Evolutionary conservation across 2,888 invertebrate species (phyloP).

Genomic region (Sceliomorpha sp.): DNA sequence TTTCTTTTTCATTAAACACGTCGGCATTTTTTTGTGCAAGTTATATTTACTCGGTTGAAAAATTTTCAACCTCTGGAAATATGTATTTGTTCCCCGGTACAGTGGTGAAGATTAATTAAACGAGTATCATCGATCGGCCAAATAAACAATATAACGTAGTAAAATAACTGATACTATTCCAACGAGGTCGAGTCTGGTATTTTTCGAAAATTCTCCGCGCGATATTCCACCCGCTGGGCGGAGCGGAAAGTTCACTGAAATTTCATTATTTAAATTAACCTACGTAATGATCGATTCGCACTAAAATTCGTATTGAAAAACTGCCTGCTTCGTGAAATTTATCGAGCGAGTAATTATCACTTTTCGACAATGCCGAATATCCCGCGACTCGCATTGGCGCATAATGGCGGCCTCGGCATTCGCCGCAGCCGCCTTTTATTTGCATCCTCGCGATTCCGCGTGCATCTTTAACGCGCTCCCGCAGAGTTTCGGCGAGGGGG

Average conservation of each 20-base stretch:
- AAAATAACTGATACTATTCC: constrained; percentile 27
- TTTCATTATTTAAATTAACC: constrained; percentile 6
- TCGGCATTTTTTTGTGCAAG: constrained; percentile 29
- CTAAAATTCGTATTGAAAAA: too few species aligned
- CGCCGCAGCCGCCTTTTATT: too few species aligned
- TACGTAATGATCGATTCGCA: too few species aligned
- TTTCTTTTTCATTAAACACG: constrained; percentile 34
- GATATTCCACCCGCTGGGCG: constrained; percentile 11
- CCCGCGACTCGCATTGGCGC: neutral
- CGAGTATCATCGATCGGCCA: constrained; percentile 46
- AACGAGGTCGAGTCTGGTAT: constrained; percentile 23
- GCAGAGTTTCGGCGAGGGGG: too few species aligned
- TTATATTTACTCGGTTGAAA: constrained; percentile 35
- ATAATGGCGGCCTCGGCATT: too few species aligned
- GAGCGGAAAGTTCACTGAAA: constrained; percentile 1
- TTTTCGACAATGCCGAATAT: neutral
- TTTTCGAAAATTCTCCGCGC: constrained; percentile 19
- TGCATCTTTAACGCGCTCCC: too few species aligned
- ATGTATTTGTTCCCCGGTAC: constrained; percentile 34
- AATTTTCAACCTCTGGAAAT: constrained; percentile 39
- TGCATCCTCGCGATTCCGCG: too few species aligned
- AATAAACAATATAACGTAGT: constrained; percentile 37
- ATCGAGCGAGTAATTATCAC: neutral
- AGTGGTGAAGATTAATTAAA: constrained; percentile 43
- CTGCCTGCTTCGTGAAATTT: too few species aligned